Evolutionary conservation across 2,113 vertebrate species (phyloP), one percentile per base, ranked within the genome.

Genomic region (Ptilonorhynchus violaceus): DNA sequence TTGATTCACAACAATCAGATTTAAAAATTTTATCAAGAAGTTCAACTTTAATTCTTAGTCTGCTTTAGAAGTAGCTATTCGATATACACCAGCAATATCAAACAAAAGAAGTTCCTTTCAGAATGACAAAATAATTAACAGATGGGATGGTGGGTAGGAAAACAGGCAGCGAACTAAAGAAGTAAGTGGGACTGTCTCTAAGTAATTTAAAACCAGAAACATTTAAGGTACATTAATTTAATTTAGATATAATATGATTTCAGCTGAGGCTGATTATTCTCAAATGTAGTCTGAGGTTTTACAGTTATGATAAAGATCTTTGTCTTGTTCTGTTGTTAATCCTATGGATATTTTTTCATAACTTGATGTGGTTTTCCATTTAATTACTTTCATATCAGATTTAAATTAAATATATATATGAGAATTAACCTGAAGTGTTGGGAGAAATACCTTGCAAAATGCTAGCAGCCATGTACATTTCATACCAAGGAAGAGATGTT

Each of bases 171-270:
- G 76, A 78, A 56, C 28, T 59, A 24, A 53, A 90, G 35, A 83
- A 85, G 41, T 70, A 59, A 85, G 79, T 79, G 41, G 28, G 33
- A 28, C 39, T 55, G n/a, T 69, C 42, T 83, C 49, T 11, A 59
- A 53, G 42, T 69, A 28, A 55, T 66, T 88, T 85, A 27, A 93
- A 90, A 47, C 2, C 15, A 50, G 59, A 83, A 93, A 46, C 5
- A 70, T 85, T 84, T 88, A 85, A 94, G 50, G 35, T 77, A 52
- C n/a, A 63, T 80, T 82, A 80, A 85, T 92, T 92, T 76, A 85
- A 92, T 86, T 67, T 81, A 79, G 46, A n/a, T 85, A 28, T n/a
- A 79, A 46, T 69, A 77, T 12, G 42, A 67, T 78, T 88, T 93
- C 72, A 69, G 11, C 47, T 70, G 64, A 88, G 39, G 15, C 39